phyloP scores from a whole-genome alignment of 1,140 invertebrate species.

The Carcinoscorpius rotundicauda region DNA sequence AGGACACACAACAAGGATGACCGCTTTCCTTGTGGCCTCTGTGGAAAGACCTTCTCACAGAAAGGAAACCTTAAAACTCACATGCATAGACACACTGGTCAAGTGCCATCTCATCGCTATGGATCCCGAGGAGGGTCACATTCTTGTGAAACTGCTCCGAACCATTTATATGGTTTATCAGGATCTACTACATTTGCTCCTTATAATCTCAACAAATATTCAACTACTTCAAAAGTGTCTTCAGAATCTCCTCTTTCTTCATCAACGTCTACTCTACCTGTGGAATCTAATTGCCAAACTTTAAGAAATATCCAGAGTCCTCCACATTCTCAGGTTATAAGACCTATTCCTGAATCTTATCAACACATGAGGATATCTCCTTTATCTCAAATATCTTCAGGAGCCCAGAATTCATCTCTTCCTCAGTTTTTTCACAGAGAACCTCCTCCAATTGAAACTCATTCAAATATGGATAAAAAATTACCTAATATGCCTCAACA shows the following conservation, averaged over 20 bases:
- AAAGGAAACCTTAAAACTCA: constrained; percentile 48
- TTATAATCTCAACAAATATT: not conserved
- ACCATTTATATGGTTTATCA: not conserved
- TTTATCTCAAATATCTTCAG: too few relatives aligned
- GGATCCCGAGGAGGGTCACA: not conserved
- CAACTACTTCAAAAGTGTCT: not conserved
- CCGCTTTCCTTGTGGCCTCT: constrained; percentile 27
- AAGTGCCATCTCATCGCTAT: constrained; percentile 10
- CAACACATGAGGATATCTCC: not conserved
- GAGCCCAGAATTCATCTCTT: constrained; percentile 4
- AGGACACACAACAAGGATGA: constrained; percentile 69
- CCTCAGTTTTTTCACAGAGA: constrained; percentile 15
- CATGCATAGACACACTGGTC: constrained; percentile 37
- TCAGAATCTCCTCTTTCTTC: too few relatives aligned
- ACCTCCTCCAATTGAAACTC: constrained; percentile 14
- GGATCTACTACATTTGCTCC: not conserved
- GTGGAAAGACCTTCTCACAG: constrained; percentile 46
- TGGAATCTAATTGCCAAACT: too few relatives aligned
- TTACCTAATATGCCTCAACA: constrained; percentile 10
- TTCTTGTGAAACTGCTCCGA: not conserved
- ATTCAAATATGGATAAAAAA: constrained; percentile 8
- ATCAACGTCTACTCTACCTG: too few relatives aligned
- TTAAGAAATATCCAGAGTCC: not conserved
- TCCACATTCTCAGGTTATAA: not conserved
- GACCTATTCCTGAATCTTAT: constrained; percentile 10